phyloP scores from a whole-genome alignment of 1,140 invertebrate species.

The Lepidurus apus region DNA sequence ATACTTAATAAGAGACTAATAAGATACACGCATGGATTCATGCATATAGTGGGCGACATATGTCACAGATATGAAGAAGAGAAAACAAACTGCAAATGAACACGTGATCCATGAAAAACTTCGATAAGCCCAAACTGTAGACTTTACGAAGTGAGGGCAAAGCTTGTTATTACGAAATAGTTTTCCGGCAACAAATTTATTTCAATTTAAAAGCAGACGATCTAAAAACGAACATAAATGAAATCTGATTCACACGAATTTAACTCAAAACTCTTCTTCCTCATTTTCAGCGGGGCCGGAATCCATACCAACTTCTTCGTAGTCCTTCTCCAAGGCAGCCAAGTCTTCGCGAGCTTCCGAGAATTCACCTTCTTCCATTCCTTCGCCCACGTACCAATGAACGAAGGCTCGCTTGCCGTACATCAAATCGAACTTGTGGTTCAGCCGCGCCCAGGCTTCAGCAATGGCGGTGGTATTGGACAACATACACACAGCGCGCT shows the following conservation, averaged over 20 bases:
- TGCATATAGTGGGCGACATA: too few species aligned
- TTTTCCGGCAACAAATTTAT: neutral
- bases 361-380: slow-evolving; percentile 69
- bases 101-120: too few species aligned
- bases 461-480: slow-evolving; percentile 71
- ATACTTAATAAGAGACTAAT: too few species aligned
- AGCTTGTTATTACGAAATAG: too few species aligned
- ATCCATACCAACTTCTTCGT: slow-evolving; percentile 53
- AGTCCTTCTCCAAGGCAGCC: slow-evolving; percentile 59
- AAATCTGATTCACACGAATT: neutral
- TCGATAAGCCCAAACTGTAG: too few species aligned
- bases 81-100: too few species aligned
- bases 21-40: too few species aligned
- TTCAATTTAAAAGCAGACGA: neutral
- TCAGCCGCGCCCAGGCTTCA: slow-evolving; percentile 55
- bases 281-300: neutral
- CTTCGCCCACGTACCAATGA: slow-evolving; percentile 62
- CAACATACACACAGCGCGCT: slow-evolving; percentile 66
- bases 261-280: neutral
- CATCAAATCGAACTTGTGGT: slow-evolving; percentile 56
- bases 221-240: neutral
- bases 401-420: slow-evolving; percentile 67
- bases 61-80: too few species aligned
- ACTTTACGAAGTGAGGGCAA: too few species aligned
- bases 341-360: slow-evolving; percentile 60